Evolutionary conservation across 2,888 invertebrate species (phyloP), one percentile per base, ranked within the genome.

Genomic region (Acrobasis consociella): DNA sequence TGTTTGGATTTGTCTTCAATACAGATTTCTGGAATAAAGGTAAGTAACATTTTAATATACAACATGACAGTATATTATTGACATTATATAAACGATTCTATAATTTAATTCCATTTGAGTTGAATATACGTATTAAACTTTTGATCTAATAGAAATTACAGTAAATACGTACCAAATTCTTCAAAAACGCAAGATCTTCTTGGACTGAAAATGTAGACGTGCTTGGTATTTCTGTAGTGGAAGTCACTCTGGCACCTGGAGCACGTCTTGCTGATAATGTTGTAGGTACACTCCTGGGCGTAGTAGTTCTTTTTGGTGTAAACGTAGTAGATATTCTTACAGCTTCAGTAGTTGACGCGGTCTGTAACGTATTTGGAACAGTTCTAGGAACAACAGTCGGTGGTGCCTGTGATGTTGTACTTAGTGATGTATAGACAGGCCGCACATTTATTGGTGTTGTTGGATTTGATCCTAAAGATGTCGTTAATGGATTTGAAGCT

Each of bases 141-240:
- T 13, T 13, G 11, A 46, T 5, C 0, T 1, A 11, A 13, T 46
- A 46, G 13, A 13, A 3, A 13, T 1, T 13, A 13, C 2, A n/a
- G 13, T 46, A 11, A 61, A 39, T 15, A 72, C 85, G 82, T 88
- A 95, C 95, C 92, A 95, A 85, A 70, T 94, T 94, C 73, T 94
- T 93, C 22, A 95, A 80, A 76, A 95, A 94, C 49, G 90, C 93
- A 67, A 94, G 81, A 76, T 95, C 95, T 67, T 94, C 94, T 81
- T 89, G 78, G 62, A 91, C 89, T 13, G 93, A 89, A 74, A 89
- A 93, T 13, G 93, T 93, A 7, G 92, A 91, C 60, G 87, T 85
- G 67, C 88, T 87, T 16, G 93, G 89, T 60, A 84, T 76, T 73
- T 89, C 89, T 62, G 91, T 91, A 31, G 91, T 90, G 42, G 81